Evolutionary conservation across 35 echinoderm and acorn worm genomes (phyloP).

Genomic region (Chiridota heheva): DNA sequence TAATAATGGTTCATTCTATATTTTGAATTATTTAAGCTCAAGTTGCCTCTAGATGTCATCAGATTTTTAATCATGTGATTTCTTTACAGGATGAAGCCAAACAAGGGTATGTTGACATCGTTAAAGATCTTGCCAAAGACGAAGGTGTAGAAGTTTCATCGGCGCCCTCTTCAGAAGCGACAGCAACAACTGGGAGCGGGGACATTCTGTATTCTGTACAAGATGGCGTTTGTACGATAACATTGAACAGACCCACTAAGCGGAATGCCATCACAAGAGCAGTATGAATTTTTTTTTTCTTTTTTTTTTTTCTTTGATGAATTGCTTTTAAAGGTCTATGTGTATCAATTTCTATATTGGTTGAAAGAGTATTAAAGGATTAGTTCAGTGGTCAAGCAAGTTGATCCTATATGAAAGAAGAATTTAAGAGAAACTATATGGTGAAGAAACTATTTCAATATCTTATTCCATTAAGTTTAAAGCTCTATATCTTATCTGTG

Average conservation of each 20-base stretch:
- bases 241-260: conserved; percentile 73
- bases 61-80: background rate
- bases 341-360: no score
- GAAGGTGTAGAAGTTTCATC: conserved; percentile 25
- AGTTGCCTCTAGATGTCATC: background rate
- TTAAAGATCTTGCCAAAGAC: conserved; percentile 55
- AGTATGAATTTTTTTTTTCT: conserved; percentile 11
- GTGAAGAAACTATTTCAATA: no score
- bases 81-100: conserved; percentile 72
- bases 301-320: background rate
- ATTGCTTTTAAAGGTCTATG: background rate
- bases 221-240: conserved; percentile 65
- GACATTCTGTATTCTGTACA: conserved; percentile 44
- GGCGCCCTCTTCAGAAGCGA: conserved; percentile 14
- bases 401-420: no score
- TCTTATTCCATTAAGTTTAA: no score
- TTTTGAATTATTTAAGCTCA: no score
- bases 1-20: no score
- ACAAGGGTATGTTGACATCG: conserved; percentile 70
- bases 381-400: no score
- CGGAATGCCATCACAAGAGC: conserved; percentile 73
- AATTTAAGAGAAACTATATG: no score
- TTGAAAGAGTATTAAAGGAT: no score
- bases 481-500: no score
- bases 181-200: background rate